Conservation (phyloP, 2,888 invertebrate genomes). For the Heliconius ethilla region DNA sequence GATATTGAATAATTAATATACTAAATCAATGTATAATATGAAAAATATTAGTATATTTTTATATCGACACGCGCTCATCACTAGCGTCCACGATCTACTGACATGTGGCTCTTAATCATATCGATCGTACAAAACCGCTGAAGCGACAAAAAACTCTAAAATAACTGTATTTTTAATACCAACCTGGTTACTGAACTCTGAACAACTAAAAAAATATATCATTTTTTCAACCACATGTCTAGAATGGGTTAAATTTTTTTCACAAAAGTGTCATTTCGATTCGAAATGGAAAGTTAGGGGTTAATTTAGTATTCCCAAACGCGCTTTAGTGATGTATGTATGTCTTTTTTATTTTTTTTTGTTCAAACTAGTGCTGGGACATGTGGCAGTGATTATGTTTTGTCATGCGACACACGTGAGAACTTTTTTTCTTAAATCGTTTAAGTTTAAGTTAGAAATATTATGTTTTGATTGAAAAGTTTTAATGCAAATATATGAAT, state of each 20-base stretch:
- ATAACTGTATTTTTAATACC: conserved; percentile 35
- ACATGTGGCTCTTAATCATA: conserved; percentile 79
- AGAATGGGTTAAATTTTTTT: conserved; percentile 74
- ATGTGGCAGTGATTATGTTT: conserved; percentile 69
- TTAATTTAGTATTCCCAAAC: conserved; percentile 71
- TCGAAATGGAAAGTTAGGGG: conserved; percentile 76
- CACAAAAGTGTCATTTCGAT: conserved; percentile 74
- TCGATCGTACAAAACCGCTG: conserved; percentile 73
- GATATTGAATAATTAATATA: background rate
- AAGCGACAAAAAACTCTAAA: conserved; percentile 62
- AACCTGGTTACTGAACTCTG: conserved; percentile 77
- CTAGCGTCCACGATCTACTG: conserved; percentile 56
- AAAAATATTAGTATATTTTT: background rate
- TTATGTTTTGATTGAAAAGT: background rate
- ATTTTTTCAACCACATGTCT: conserved; percentile 62
- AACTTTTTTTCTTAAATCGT: conserved; percentile 55
- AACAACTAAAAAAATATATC: conserved; percentile 56
- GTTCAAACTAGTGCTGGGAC: conserved; percentile 65
- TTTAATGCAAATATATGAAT: background rate
- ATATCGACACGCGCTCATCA: background rate
- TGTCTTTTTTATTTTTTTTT: conserved; percentile 51
- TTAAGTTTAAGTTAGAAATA: conserved; percentile 27
- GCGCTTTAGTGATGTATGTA: conserved; percentile 52
- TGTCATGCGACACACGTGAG: conserved; percentile 73
- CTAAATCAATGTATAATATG: background rate